These are phyloP conservation scores for Sebastes schlegelii DNA, from an alignment of 2,113 vertebrate genomes.

Conservation along the genomic window DNA sequence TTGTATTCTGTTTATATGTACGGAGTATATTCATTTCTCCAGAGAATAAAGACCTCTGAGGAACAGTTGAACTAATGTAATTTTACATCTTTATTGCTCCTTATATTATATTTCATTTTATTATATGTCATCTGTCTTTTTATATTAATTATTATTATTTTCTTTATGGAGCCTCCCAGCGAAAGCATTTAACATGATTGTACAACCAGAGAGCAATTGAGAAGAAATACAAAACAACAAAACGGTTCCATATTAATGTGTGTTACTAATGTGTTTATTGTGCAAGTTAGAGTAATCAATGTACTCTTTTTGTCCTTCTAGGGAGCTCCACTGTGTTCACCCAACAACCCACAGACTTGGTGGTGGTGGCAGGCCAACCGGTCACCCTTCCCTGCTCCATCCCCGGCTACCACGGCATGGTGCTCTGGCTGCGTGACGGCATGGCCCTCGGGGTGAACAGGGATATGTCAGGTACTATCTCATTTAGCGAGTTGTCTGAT, in stretches of 20 bases:
- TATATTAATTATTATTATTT: no score
- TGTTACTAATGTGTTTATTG: neutral
- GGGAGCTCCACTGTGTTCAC: conserved; percentile 89
- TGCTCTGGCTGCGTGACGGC: conserved; percentile 93
- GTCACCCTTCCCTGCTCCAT: conserved; percentile 91
- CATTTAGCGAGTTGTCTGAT: neutral
- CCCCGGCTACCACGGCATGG: conserved; percentile 91
- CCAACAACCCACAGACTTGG: conserved; percentile 92
- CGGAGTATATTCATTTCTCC: conserved; percentile 24
- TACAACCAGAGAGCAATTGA: no score
- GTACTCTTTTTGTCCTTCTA: conserved; percentile 54
- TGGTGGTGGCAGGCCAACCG: conserved; percentile 90
- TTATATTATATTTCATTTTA: no score
- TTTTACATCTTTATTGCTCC: no score
- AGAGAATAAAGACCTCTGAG: conserved; percentile 7
- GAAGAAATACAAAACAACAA: no score
- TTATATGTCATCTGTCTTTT: no score
- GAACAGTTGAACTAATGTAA: neutral
- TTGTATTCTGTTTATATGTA: no score
- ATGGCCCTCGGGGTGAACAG: conserved; percentile 91
- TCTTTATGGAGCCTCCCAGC: no score
- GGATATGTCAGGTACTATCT: conserved; percentile 88
- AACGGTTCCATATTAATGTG: no score
- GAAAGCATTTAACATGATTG: no score
- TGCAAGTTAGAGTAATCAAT: neutral